Evolutionary conservation across 30 jellyfish, hydroid and myxozoan genomes (phyloP).

Genomic region (Morbakka virulenta): DNA sequence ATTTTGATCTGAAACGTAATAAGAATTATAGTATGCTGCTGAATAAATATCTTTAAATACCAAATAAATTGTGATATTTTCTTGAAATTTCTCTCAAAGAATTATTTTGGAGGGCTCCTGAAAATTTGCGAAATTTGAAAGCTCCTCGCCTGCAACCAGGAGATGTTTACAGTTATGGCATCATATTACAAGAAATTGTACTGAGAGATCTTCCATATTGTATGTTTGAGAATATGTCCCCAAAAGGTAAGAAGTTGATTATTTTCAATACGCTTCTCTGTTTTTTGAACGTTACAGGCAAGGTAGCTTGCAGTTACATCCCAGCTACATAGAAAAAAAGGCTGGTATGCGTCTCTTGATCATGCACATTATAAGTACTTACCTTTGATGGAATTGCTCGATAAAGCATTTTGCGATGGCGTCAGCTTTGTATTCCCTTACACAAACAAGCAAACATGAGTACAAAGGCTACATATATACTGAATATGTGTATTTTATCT

Average conservation of each 20-base stretch:
- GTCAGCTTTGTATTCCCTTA: too few species aligned
- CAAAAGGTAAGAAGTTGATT: constrained; percentile 78
- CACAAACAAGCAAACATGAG: too few species aligned
- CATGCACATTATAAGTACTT: too few species aligned
- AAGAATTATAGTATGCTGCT: too few species aligned
- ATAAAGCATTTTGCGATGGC: too few species aligned
- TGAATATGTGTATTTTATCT: too few species aligned
- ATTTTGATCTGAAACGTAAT: too few species aligned
- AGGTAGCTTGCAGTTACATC: neutral
- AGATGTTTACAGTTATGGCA: constrained; percentile 94
- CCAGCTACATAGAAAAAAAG: too few species aligned
- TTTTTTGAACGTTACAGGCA: neutral
- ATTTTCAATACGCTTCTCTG: neutral
- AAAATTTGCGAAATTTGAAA: constrained; percentile 53
- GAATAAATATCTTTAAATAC: too few species aligned
- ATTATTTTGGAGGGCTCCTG: constrained; percentile 93
- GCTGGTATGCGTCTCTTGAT: too few species aligned
- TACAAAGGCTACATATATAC: too few species aligned
- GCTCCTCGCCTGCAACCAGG: constrained; percentile 55
- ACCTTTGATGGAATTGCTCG: too few species aligned
- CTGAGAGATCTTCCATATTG: constrained; percentile 77
- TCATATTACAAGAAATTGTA: constrained; percentile 84
- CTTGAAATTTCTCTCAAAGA: constrained; percentile 26
- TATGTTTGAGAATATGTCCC: constrained; percentile 47
- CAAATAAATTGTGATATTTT: neutral